Evolutionary conservation across 2,888 invertebrate genomes (phyloP), one percentile per base, ranked within the genome.

Genomic region (Diadegma fenestrale): DNA sequence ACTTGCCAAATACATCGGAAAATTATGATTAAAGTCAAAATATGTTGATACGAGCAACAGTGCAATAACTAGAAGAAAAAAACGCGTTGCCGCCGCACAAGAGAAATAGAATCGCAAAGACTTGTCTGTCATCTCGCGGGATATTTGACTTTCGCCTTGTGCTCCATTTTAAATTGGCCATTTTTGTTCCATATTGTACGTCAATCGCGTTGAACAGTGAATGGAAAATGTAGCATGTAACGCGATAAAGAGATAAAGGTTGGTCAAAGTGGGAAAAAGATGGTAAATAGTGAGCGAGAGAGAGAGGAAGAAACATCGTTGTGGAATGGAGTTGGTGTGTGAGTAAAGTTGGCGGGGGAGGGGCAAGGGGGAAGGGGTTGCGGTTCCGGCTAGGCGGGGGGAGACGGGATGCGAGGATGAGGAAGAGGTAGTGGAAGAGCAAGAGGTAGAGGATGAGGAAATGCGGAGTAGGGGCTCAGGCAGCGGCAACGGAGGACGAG

Each of bases 401-500:
- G 71, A 45, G 37, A 33, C 58, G 76, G 69, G 84, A 66, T 86
- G 84, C 79, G 88, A 86, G 89, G 85, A 88, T 87, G 89, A 88
- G 87, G 86, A 81, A 87, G 79, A 86, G 85, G 86, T 85, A 84
- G 87, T 84, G 88, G 86, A 88, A 80, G 89, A 86, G 86, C 76
- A 81, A 86, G 87, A 87, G 88, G 87, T 77, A 86, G 90, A 88
- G 90, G 90, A 86, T 87, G 89, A 87, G 84, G 89, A 87, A 88
- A 87, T 89, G 90, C 88, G 88, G 87, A 89, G 89, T 82, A 86
- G 81, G 85, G 82, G 86, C 72, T 80, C 76, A 88, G 86, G 84
- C 85, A 85, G 87, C 86, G 84, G 88, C 89, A 90, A 90, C 88
- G 80, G 89, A 89, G 90, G 89, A 88, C 88, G 89, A 89, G 90